These are phyloP conservation scores for Dinoponera quadriceps DNA, from an alignment of 1,140 invertebrate species.

Conservation along the genomic window DNA sequence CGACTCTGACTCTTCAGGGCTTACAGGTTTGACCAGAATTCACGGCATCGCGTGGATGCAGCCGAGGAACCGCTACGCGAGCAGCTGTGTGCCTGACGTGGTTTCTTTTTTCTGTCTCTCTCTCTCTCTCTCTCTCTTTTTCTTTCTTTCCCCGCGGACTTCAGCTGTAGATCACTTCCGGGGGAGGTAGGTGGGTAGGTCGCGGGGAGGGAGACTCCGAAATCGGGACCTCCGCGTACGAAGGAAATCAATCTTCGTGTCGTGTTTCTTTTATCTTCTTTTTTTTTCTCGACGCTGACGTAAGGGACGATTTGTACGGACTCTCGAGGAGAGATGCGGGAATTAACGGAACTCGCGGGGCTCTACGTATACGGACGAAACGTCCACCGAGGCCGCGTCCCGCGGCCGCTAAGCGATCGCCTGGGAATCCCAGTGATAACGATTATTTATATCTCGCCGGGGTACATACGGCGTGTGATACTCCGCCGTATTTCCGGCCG, in stretches of 20 bases:
- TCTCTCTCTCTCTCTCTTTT: background rate
- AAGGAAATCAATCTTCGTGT: background rate
- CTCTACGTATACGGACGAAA: background rate
- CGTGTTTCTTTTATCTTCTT: background rate
- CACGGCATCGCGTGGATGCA: constrained; percentile 69
- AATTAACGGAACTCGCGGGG: background rate
- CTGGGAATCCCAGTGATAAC: background rate
- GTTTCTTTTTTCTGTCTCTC: constrained; percentile 20
- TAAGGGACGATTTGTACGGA: background rate
- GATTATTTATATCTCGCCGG: background rate
- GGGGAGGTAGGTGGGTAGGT: too few relatives aligned
- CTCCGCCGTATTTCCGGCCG: background rate
- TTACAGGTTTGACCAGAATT: constrained; percentile 84
- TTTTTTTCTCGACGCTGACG: background rate
- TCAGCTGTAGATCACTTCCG: background rate
- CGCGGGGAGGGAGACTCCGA: background rate
- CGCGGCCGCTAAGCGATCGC: background rate
- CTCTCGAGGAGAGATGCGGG: background rate
- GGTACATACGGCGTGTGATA: background rate
- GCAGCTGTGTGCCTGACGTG: constrained; percentile 50
- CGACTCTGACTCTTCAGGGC: constrained; percentile 60
- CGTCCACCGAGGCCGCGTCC: constrained; percentile 13
- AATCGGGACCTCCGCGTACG: background rate
- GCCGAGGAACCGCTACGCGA: constrained; percentile 70
- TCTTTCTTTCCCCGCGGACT: background rate